phyloP scores from a whole-genome alignment of 1,140 invertebrate genomes.

The Choristoneura fumiferana region DNA sequence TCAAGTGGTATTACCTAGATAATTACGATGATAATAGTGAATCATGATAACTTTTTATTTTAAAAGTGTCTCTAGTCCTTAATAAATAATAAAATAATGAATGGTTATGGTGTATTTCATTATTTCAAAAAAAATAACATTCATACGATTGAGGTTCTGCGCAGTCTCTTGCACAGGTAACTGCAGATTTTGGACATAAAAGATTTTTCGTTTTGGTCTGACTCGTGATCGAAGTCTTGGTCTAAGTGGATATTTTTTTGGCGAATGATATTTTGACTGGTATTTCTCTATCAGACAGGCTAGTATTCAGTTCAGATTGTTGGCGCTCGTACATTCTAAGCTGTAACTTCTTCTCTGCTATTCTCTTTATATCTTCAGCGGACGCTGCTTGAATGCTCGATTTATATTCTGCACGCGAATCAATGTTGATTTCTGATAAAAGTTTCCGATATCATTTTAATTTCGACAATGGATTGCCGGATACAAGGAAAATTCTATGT shows the following conservation, averaged over 20 bases:
- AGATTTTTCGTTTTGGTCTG: slow-evolving; percentile 41
- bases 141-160: neutral
- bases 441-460: slow-evolving; percentile 53
- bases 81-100: slow-evolving; percentile 34
- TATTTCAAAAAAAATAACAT: neutral
- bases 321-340: slow-evolving; percentile 39
- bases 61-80: slow-evolving; percentile 58
- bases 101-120: slow-evolving; percentile 37
- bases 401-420: too few relatives aligned
- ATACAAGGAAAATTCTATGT: slow-evolving; percentile 49
- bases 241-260: slow-evolving; percentile 60
- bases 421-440: slow-evolving; percentile 59
- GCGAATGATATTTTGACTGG: slow-evolving; percentile 55
- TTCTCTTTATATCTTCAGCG: slow-evolving; percentile 53
- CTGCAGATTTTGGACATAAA: slow-evolving; percentile 60
- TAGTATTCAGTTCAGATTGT: slow-evolving; percentile 18
- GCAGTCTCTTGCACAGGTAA: slow-evolving; percentile 57
- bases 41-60: slow-evolving; percentile 45
- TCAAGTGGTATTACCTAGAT: slow-evolving; percentile 78
- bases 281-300: slow-evolving; percentile 47
- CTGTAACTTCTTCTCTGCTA: slow-evolving; percentile 50
- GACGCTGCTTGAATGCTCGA: slow-evolving; percentile 42
- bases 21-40: slow-evolving; percentile 63
- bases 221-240: slow-evolving; percentile 36
- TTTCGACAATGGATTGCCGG: slow-evolving; percentile 40